Conservation (phyloP, 2,888 invertebrate genomes). For the Meliscaeva auricollis region DNA sequence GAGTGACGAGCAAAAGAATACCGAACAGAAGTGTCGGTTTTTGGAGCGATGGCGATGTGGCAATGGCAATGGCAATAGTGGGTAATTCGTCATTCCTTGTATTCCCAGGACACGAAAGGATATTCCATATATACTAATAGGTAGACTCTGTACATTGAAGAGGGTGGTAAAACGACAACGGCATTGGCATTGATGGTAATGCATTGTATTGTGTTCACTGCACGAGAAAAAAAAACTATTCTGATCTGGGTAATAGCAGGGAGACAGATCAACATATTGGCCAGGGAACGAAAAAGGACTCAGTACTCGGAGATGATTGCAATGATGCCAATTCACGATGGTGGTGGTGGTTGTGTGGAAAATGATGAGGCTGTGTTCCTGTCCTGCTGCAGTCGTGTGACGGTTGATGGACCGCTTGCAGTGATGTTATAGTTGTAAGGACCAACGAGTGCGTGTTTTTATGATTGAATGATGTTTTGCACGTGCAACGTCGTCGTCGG, state of each 20-base stretch:
- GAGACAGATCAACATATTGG: conserved; percentile 65
- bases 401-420: conserved; percentile 54
- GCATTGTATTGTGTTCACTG: conserved; percentile 16
- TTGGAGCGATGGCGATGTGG: conserved; percentile 35
- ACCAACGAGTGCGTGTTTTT: conserved; percentile 63
- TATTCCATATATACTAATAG: conserved; percentile 1
- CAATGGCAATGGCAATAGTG: conserved; percentile 56
- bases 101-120: conserved; percentile 67
- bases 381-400: conserved; percentile 41
- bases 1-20: conserved; percentile 52
- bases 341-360: conserved; percentile 5
- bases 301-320: conserved; percentile 65
- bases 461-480: conserved; percentile 73
- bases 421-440: conserved; percentile 43
- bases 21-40: conserved; percentile 51
- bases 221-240: conserved; percentile 70
- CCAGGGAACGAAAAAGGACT: conserved; percentile 56
- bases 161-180: conserved; percentile 42
- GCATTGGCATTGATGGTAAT: conserved; percentile 28
- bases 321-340: conserved; percentile 71
- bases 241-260: conserved; percentile 58
- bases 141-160: conserved; percentile 18
- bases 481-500: conserved; percentile 49
- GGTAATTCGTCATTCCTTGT: conserved; percentile 72
- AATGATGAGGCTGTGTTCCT: conserved; percentile 23